Evolutionary conservation across 2,113 vertebrate species (phyloP).

Genomic region (Corythaixoides concolor): DNA sequence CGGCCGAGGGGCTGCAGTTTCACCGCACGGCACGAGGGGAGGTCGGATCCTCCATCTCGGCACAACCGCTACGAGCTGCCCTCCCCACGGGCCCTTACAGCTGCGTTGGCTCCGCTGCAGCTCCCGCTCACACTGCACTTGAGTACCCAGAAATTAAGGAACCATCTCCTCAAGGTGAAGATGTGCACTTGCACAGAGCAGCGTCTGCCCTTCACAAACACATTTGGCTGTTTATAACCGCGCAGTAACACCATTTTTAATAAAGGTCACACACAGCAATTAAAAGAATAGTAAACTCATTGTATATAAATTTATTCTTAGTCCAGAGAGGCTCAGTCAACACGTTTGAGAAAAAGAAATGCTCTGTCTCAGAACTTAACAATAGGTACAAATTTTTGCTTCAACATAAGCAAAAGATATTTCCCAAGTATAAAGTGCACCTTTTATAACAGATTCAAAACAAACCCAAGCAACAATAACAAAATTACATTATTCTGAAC

Average conservation of each 20-base stretch:
- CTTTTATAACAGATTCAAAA: background rate
- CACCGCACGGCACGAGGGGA: rapidly evolving
- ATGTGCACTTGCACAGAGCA: background rate
- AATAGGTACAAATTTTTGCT: background rate
- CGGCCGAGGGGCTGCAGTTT: rapidly evolving
- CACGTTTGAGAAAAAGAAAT: background rate
- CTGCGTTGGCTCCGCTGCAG: background rate
- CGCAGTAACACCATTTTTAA: rapidly evolving
- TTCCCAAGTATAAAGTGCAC: constrained; percentile 43
- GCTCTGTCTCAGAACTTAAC: background rate
- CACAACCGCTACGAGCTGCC: background rate
- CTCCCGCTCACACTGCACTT: background rate
- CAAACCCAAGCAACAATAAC: background rate
- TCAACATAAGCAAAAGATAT: background rate
- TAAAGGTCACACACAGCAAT: background rate
- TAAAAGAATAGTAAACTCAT: constrained; percentile 5
- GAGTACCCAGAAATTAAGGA: background rate
- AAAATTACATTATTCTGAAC: background rate
- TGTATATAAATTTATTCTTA: background rate
- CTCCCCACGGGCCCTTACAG: background rate
- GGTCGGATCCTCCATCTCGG: rapidly evolving
- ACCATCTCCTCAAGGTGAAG: background rate
- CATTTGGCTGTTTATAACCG: rapidly evolving
- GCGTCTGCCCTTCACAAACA: background rate
- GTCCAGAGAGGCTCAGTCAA: background rate